Base-by-base conservation (phyloP, 2,888 invertebrate species). In the Phortica okadai region DNA sequence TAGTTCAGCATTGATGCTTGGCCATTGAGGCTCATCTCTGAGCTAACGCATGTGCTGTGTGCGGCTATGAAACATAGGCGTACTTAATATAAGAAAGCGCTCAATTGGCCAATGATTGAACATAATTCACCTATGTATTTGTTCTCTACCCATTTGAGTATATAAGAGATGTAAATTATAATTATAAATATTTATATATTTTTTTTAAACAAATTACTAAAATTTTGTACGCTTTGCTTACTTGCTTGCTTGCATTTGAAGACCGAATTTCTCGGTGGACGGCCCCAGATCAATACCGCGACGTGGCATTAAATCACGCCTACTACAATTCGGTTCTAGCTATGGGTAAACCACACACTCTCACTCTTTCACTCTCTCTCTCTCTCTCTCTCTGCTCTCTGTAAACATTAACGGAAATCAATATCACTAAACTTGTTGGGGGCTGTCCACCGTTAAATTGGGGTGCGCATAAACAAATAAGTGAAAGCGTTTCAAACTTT, bases 301-400 rank as follows among this genome's bases (percentile, higher is more conserved):
- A 92, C 95, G 96, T 92, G 96, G 96, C 91, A 95, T 96, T 93
- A 97, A 96, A 93, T 97, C 97, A 90, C 95, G 97, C 90, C 95
- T 97, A 90, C 95, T 97, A 92, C 96, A 96, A 94, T 96, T 97
- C 94, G 95, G 94, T 93, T 96, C 96, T 91, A 96, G 95, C 93
- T 93, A 94, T 93, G 97, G 97, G 97, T 97, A 96, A 93, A 95
- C 95, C 92, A 91, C 74, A 67, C 74, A 76, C 90, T 73, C 42
- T 90, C 91, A 33, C 33, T 33, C 33, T 33, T 5, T 33, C 33
- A 4, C 33, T 33, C 33, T 33, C 33, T 33, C 33, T 33, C 33
- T 33, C 33, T 33, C 33, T 33, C 33, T 33, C 33, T 33, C 0
- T 14, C n/a, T 33, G 66, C 21, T 62, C 45, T 76, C 79, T 67